Conservation (phyloP, 1,140 invertebrate genomes). For the Drosophila grimshawi region DNA sequence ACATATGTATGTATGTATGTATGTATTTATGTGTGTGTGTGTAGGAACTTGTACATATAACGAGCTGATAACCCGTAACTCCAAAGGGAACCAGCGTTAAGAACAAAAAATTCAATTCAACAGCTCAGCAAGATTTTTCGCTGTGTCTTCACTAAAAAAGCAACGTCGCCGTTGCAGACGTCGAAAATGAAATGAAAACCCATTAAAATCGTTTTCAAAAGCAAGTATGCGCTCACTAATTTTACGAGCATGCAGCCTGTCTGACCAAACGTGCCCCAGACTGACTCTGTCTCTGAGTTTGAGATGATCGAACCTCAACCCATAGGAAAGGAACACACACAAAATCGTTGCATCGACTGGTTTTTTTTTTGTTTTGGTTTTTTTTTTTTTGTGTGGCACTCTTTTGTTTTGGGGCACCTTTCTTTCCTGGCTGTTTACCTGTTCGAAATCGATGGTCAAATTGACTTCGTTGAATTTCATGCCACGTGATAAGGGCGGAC, state of each 20-base stretch:
- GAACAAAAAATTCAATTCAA: slow-evolving; percentile 29
- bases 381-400: slow-evolving; percentile 27
- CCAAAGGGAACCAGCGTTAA: slow-evolving; percentile 51
- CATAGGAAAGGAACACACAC: slow-evolving; percentile 45
- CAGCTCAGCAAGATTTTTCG: slow-evolving; percentile 71
- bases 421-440: slow-evolving; percentile 87
- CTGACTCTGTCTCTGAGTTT: slow-evolving; percentile 24
- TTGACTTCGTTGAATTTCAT: slow-evolving; percentile 99
- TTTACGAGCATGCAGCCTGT: slow-evolving; percentile 59
- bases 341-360: slow-evolving; percentile 55
- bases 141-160: slow-evolving; percentile 28
- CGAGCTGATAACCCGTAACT: slow-evolving; percentile 72
- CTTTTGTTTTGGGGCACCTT: slow-evolving; percentile 45
- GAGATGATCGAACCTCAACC: slow-evolving; percentile 34
- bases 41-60: slow-evolving; percentile 24
- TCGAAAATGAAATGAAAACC: slow-evolving; percentile 70
- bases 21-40: slow-evolving; percentile 26
- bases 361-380: slow-evolving; percentile 20
- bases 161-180: slow-evolving; percentile 21
- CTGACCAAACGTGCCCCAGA: slow-evolving; percentile 8
- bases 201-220: slow-evolving; percentile 74
- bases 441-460: slow-evolving; percentile 98
- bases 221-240: slow-evolving; percentile 36
- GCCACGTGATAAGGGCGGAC: slow-evolving; percentile 98
- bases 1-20: slow-evolving; percentile 27